Conservation (phyloP, 2,888 invertebrate genomes). For the Dexiosoma caninum region DNA sequence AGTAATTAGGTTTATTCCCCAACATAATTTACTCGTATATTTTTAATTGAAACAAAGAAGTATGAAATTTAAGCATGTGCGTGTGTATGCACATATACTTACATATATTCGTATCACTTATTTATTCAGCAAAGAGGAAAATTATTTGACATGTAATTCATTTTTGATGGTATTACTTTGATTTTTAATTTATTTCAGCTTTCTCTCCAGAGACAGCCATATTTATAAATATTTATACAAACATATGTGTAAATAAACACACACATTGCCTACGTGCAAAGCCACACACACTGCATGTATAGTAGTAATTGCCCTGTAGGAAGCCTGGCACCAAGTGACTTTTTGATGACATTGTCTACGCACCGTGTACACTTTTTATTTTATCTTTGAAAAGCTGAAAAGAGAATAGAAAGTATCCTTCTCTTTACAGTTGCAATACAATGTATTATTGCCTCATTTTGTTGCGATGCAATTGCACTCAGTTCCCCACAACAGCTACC, state of each 20-base stretch:
- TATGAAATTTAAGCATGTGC: slow-evolving; percentile 20
- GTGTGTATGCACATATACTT: neutral
- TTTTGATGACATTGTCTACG: no score
- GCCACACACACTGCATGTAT: neutral
- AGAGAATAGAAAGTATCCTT: no score
- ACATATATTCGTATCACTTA: slow-evolving; percentile 1
- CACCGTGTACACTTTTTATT: no score
- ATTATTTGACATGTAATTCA: slow-evolving; percentile 37
- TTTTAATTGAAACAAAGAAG: slow-evolving; percentile 36
- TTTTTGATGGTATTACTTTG: slow-evolving; percentile 52
- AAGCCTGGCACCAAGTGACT: no score
- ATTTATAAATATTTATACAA: slow-evolving; percentile 43
- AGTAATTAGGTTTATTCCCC: no score
- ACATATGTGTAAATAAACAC: slow-evolving; percentile 1
- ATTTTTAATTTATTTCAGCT: slow-evolving; percentile 24
- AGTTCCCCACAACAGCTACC: no score
- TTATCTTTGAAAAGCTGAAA: no score
- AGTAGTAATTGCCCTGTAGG: neutral
- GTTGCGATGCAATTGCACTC: no score
- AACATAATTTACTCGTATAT: no score
- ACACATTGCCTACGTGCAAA: neutral
- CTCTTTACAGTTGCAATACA: no score
- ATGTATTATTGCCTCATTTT: no score
- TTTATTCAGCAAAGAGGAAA: slow-evolving; percentile 17
- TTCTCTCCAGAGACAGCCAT: slow-evolving; percentile 45